These are phyloP conservation scores for Notolepis coatsorum DNA, from an alignment of 2,797 vertebrate species.

Conservation along the genomic window DNA sequence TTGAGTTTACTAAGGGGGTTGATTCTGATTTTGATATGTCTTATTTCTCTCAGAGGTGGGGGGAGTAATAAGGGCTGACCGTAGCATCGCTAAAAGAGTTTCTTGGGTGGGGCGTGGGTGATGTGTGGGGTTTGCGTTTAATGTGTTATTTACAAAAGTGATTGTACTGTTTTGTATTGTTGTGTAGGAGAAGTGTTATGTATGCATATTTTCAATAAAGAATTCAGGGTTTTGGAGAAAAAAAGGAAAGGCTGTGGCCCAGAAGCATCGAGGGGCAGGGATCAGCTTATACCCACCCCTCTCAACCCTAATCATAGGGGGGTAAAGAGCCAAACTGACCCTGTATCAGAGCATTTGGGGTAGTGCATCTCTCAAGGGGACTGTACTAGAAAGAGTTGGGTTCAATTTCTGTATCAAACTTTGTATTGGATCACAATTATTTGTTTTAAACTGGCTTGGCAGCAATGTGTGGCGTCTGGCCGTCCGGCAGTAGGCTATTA, in stretches of 20 bases:
- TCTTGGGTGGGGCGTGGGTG: constrained; percentile 59
- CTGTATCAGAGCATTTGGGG: constrained; percentile 28
- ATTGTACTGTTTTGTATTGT: constrained; percentile 72
- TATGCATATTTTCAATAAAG: constrained; percentile 75
- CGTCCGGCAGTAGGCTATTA: constrained; percentile 26
- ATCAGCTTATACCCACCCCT: constrained; percentile 14
- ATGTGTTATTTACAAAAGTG: constrained; percentile 64
- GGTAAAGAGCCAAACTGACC: constrained; percentile 11
- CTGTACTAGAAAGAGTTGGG: constrained; percentile 17
- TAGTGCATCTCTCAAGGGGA: constrained; percentile 14
- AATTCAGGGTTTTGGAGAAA: constrained; percentile 79
- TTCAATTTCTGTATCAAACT: constrained; percentile 34
- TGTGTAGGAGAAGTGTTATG: constrained; percentile 66
- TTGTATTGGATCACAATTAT: constrained; percentile 40
- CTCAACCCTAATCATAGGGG: constrained; percentile 1
- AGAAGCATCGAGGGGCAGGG: constrained; percentile 54
- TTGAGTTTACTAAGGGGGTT: constrained; percentile 63
- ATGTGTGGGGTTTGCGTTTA: constrained; percentile 74
- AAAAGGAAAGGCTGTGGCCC: constrained; percentile 37
- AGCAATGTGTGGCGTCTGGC: constrained; percentile 38
- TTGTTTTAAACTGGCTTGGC: constrained; percentile 40
- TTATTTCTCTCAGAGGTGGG: constrained; percentile 67
- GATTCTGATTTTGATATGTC: constrained; percentile 72
- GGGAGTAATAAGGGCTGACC: constrained; percentile 71
- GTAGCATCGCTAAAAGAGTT: constrained; percentile 74